Percentiles rank a stretch among this genome's conserved stretches.
Conservation (phyloP, 1,140 invertebrate genomes). For the Lepidurus apus region DNA sequence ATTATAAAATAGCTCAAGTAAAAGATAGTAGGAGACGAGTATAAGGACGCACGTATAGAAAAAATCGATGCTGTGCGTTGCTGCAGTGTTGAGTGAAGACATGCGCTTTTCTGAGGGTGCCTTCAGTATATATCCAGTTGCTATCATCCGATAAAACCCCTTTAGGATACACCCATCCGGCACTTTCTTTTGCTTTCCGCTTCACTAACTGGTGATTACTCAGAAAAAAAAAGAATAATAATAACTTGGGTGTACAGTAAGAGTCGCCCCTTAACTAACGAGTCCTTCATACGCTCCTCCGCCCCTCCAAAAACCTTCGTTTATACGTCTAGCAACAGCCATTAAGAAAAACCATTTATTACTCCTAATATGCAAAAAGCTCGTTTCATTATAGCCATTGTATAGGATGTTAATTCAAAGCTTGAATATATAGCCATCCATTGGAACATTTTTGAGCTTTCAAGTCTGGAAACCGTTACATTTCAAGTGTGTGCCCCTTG, state of each 20-base stretch:
- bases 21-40: not conserved
- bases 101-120: slow-evolving; percentile 8
- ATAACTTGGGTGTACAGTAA: not conserved
- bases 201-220: slow-evolving; percentile 20
- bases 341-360: not conserved
- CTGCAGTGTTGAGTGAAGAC: slow-evolving; percentile 15
- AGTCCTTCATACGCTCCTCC: not conserved
- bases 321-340: not conserved
- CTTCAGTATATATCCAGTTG: not conserved
- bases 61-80: slow-evolving; percentile 14
- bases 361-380: no score
- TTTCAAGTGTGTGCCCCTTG: no score
- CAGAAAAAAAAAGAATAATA: not conserved
- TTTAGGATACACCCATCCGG: slow-evolving; percentile 20
- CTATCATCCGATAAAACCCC: not conserved
- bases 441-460: no score
- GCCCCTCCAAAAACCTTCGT: not conserved
- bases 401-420: no score
- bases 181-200: not conserved
- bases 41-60: not conserved
- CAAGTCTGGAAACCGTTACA: no score
- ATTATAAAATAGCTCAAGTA: not conserved
- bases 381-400: no score
- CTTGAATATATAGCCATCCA: no score
- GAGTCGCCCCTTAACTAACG: not conserved